These are phyloP conservation scores for Engraulis encrasicolus DNA, from an alignment of 2,113 vertebrate species.

Conservation along the genomic window DNA sequence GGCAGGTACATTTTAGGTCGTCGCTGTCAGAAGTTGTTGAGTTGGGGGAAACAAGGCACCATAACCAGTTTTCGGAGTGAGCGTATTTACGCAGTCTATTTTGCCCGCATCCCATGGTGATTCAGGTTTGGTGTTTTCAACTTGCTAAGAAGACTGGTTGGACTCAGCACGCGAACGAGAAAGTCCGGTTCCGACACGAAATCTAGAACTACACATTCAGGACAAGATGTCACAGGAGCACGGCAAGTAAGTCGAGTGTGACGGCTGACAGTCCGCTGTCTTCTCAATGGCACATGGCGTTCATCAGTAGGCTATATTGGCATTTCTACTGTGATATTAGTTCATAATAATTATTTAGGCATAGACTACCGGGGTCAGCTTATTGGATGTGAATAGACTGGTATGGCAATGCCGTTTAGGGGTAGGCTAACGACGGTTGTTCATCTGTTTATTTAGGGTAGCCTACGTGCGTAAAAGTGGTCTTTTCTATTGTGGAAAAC, in stretches of 20 bases:
- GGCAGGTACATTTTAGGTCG: slow-evolving; percentile 34
- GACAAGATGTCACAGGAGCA: slow-evolving; percentile 81
- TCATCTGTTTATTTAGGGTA: too few relatives aligned
- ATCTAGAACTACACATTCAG: slow-evolving; percentile 43
- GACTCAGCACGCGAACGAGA: slow-evolving; percentile 75
- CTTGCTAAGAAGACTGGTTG: slow-evolving; percentile 53
- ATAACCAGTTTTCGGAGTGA: slow-evolving; percentile 72
- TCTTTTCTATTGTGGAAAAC: too few relatives aligned
- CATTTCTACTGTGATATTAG: too few relatives aligned
- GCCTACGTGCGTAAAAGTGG: too few relatives aligned
- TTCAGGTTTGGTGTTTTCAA: neutral
- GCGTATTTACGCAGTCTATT: slow-evolving; percentile 52
- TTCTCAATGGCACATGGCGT: too few relatives aligned
- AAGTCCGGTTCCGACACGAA: slow-evolving; percentile 80
- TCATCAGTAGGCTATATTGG: neutral
- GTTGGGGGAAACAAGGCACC: slow-evolving; percentile 76
- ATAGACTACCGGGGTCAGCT: too few relatives aligned
- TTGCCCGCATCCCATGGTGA: slow-evolving; percentile 11
- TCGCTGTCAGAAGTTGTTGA: slow-evolving; percentile 55
- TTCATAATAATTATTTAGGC: too few relatives aligned
- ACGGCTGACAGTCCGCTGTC: slow-evolving; percentile 42
- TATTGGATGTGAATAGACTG: too few relatives aligned
- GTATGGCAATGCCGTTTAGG: too few relatives aligned
- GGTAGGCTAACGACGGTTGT: too few relatives aligned
- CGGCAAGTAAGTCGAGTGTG: slow-evolving; percentile 77